Percentiles rank a stretch among this genome's conserved stretches.
These are phyloP conservation scores for Geophilus truncorum DNA, from an alignment of 2,888 invertebrate genomes.

Conservation along the genomic window DNA sequence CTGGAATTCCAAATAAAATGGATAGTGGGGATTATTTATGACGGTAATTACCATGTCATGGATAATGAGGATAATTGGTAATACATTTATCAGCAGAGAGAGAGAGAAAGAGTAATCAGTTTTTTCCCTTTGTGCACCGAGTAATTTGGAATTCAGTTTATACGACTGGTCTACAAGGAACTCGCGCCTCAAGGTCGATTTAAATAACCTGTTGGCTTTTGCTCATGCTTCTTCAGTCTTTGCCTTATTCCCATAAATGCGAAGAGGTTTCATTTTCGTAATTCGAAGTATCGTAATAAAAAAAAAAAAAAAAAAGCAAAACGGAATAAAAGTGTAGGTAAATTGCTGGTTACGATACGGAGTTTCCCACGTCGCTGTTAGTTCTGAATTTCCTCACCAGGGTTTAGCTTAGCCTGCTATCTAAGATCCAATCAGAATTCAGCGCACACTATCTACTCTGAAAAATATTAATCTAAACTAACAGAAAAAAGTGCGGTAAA, in stretches of 20 bases:
- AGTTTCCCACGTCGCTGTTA: no score
- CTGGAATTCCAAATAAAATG: background rate
- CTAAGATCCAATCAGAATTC: no score
- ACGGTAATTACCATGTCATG: background rate
- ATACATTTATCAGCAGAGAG: conserved; percentile 8
- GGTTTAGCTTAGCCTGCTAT: no score
- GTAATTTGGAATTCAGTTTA: conserved; percentile 17
- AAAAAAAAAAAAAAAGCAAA: no score
- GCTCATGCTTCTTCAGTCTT: background rate
- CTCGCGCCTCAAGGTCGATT: background rate
- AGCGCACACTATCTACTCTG: no score
- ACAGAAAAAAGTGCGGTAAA: no score
- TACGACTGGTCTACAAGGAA: conserved; percentile 27
- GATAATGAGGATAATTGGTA: conserved; percentile 24
- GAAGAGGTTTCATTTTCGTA: no score
- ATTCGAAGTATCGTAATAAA: no score
- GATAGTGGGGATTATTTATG: background rate
- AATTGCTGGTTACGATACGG: no score
- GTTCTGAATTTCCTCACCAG: no score
- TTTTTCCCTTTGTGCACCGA: conserved; percentile 17
- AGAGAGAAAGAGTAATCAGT: conserved; percentile 1
- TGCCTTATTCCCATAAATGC: background rate
- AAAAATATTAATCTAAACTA: no score
- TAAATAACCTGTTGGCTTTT: conserved; percentile 1
- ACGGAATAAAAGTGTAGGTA: no score